Conservation (phyloP, 2,113 vertebrate genomes). For the Pelobates fuscus region DNA sequence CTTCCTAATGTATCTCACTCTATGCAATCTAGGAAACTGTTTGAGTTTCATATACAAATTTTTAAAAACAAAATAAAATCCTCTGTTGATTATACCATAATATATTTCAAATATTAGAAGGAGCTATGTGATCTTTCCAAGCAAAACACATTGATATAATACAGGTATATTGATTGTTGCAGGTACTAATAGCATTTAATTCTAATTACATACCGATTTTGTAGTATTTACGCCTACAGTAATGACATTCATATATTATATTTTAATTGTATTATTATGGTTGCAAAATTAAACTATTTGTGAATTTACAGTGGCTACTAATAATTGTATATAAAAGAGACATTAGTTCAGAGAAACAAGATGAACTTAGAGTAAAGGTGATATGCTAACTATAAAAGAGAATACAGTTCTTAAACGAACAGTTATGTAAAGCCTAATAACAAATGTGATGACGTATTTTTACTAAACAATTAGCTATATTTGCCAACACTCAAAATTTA, state of each 20-base stretch:
- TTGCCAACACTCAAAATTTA: too few species aligned
- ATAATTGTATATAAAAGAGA: background rate
- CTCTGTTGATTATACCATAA: background rate
- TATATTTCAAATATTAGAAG: background rate
- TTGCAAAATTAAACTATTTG: background rate
- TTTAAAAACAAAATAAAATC: conserved; percentile 10
- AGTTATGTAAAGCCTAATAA: too few species aligned
- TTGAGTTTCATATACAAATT: background rate
- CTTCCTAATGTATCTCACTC: conserved; percentile 27
- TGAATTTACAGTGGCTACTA: background rate
- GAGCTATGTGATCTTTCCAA: background rate
- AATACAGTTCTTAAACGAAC: too few species aligned
- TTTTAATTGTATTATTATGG: background rate
- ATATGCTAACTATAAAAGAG: too few species aligned
- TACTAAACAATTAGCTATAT: too few species aligned
- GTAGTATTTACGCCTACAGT: background rate
- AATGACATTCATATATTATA: background rate
- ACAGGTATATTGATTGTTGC: background rate
- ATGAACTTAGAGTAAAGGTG: too few species aligned
- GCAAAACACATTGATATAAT: too few species aligned
- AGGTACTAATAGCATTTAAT: background rate
- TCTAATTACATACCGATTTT: background rate
- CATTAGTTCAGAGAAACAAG: background rate
- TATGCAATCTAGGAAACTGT: background rate
- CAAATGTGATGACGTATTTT: too few species aligned